phyloP scores from a whole-genome alignment of 2,888 invertebrate genomes.

The Conus canariensis region DNA sequence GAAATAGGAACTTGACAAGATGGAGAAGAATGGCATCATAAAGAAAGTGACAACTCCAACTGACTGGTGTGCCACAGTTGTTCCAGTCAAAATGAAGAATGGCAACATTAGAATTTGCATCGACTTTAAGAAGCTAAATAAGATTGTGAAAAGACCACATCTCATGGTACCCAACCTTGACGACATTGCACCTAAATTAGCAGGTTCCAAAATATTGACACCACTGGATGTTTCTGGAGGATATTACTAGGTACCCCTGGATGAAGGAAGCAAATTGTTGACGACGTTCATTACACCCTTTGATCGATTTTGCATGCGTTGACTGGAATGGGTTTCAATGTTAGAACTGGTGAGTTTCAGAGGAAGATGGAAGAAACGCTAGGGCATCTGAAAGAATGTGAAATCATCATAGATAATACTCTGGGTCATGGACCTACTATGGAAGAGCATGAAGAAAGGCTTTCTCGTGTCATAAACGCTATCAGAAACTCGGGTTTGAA shows the following conservation, averaged over 20 bases:
- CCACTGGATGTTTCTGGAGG: background rate
- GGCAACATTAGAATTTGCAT: background rate
- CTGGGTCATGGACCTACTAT: conserved; percentile 49
- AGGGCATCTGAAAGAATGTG: background rate
- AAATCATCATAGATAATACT: conserved; percentile 18
- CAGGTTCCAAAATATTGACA: background rate
- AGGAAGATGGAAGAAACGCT: background rate
- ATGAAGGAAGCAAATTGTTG: background rate
- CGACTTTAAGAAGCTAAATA: background rate
- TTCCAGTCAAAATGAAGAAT: background rate
- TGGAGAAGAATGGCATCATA: background rate
- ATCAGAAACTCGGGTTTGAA: background rate
- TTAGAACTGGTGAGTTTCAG: background rate
- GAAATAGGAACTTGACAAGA: background rate
- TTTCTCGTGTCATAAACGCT: too few relatives aligned
- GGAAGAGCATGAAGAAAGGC: background rate
- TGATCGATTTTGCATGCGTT: background rate
- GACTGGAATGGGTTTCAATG: background rate
- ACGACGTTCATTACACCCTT: background rate
- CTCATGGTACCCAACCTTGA: background rate
- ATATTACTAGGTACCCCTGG: background rate
- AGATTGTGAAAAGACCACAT: background rate
- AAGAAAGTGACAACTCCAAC: background rate
- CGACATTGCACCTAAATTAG: background rate
- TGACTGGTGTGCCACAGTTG: background rate